These are phyloP conservation scores for Manis javanica DNA, from an alignment of 2,797 vertebrate genomes.

Conservation along the genomic window DNA sequence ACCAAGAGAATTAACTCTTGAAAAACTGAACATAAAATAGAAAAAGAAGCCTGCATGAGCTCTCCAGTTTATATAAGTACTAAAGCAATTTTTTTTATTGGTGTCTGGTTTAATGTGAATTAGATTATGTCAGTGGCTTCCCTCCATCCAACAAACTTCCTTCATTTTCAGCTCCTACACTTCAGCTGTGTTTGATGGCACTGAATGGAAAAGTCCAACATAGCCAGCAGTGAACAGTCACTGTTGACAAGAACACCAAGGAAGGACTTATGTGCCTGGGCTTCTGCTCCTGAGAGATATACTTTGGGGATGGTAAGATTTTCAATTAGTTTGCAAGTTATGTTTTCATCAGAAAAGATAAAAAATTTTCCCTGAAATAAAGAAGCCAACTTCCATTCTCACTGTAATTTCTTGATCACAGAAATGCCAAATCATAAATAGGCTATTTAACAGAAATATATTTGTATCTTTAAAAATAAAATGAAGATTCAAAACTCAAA, in stretches of 20 bases:
- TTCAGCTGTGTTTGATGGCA: conserved; percentile 73
- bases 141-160: not conserved
- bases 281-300: conserved; percentile 66
- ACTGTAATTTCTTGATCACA: not conserved
- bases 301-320: conserved; percentile 55
- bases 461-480: not conserved
- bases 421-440: conserved; percentile 46
- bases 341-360: conserved; percentile 38
- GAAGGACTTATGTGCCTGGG: conserved; percentile 36
- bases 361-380: not conserved
- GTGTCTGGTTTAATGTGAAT: conserved; percentile 64
- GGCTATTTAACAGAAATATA: not conserved
- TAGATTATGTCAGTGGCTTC: conserved; percentile 60
- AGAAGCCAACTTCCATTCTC: not conserved
- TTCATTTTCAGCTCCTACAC: conserved; percentile 77
- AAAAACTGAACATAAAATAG: conserved; percentile 54
- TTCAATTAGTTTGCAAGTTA: conserved; percentile 58
- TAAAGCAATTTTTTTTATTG: conserved; percentile 71
- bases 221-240: conserved; percentile 40
- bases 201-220: conserved; percentile 73
- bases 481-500: conserved; percentile 16
- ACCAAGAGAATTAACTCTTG: conserved; percentile 44
- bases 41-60: not conserved
- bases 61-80: conserved; percentile 70
- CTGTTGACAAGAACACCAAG: conserved; percentile 45